A percentile compares a stretch with the other conserved stretches of the same genome.
Conservation (phyloP, 1,140 invertebrate genomes). For the Bacillus rossius region DNA sequence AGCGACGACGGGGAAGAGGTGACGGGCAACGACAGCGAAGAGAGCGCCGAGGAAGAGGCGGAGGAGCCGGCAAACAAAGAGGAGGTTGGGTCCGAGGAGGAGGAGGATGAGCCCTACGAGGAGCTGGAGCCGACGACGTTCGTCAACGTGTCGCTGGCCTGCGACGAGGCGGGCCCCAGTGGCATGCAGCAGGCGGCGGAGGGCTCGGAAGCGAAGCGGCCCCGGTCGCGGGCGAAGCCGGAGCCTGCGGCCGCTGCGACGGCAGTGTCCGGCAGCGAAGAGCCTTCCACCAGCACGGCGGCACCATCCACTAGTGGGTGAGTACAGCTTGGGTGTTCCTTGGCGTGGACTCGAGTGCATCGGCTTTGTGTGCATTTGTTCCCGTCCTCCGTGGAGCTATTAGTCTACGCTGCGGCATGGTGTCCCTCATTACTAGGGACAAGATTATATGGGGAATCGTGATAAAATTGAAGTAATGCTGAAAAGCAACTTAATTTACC, state of each 20-base stretch:
- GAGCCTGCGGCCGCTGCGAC: constrained; percentile 41
- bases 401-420: too few relatives aligned
- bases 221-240: constrained; percentile 41
- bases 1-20: constrained; percentile 8
- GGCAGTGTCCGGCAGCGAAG: constrained; percentile 34
- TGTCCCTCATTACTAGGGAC: too few relatives aligned
- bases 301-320: not conserved
- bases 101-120: constrained; percentile 35
- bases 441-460: too few relatives aligned
- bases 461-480: too few relatives aligned
- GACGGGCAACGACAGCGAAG: constrained; percentile 22
- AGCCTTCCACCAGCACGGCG: not conserved
- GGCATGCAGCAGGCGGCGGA: constrained; percentile 46
- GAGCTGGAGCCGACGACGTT: constrained; percentile 42
- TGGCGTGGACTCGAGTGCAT: not conserved
- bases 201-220: constrained; percentile 39
- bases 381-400: too few relatives aligned
- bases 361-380: constrained; percentile 22
- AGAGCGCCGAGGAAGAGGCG: constrained; percentile 43
- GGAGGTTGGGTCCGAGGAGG: constrained; percentile 27
- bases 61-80: constrained; percentile 40
- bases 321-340: constrained; percentile 12
- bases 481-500: too few relatives aligned
- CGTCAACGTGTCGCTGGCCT: constrained; percentile 44
- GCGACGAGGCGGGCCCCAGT: constrained; percentile 50